These are phyloP conservation scores for Hartigia nigra DNA, from an alignment of 2,888 invertebrate species.

Conservation along the genomic window DNA sequence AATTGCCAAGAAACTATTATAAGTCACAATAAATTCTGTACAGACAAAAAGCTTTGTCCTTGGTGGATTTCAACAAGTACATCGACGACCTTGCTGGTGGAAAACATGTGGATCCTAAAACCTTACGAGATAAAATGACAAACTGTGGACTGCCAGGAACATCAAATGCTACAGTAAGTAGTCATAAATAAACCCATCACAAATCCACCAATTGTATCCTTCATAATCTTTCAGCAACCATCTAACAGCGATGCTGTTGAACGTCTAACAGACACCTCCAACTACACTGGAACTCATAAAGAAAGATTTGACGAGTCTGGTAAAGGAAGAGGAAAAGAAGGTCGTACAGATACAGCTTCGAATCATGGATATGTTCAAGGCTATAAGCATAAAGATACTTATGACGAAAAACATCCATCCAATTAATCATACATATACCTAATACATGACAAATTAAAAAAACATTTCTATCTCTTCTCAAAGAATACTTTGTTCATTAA, in stretches of 20 bases:
- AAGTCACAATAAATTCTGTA: not conserved
- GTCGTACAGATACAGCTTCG: slow-evolving; percentile 55
- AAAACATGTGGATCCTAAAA: slow-evolving; percentile 60
- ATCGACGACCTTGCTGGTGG: slow-evolving; percentile 61
- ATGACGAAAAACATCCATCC: slow-evolving; percentile 37
- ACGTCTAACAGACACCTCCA: slow-evolving; percentile 62
- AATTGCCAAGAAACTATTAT: not conserved
- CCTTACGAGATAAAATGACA: slow-evolving; percentile 58
- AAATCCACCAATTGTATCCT: not conserved
- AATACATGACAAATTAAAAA: slow-evolving; percentile 9
- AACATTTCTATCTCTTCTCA: not conserved
- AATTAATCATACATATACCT: not conserved
- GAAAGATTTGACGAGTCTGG: slow-evolving; percentile 64
- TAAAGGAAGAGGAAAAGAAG: slow-evolving; percentile 62
- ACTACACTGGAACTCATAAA: slow-evolving; percentile 64
- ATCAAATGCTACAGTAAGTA: slow-evolving; percentile 34
- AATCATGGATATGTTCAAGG: slow-evolving; percentile 62
- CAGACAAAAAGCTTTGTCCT: slow-evolving; percentile 51
- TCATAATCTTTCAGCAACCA: slow-evolving; percentile 30
- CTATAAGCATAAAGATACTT: slow-evolving; percentile 35
- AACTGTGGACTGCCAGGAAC: slow-evolving; percentile 59
- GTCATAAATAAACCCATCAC: not conserved
- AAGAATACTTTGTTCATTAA: not conserved
- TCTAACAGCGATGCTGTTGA: slow-evolving; percentile 54
- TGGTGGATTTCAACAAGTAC: slow-evolving; percentile 63